These are phyloP conservation scores for Gorsachius goisagi DNA, from an alignment of 2,113 vertebrate genomes.

Conservation along the genomic window DNA sequence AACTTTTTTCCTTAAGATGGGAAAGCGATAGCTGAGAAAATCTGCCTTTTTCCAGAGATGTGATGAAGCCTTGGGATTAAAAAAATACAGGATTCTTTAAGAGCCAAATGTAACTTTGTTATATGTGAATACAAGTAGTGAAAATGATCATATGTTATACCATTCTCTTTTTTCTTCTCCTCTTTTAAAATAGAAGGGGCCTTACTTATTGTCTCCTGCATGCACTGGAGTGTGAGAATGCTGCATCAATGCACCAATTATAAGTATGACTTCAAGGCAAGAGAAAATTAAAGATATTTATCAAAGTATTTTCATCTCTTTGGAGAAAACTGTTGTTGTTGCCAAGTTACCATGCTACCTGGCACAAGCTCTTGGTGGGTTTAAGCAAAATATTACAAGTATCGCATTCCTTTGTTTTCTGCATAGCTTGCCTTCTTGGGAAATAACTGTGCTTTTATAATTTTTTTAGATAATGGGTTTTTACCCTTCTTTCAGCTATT, in stretches of 20 bases:
- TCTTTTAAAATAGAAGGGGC: neutral
- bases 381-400: neutral
- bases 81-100: neutral
- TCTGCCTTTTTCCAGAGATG: neutral
- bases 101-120: neutral
- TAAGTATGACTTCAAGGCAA: slow-evolving; percentile 15
- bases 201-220: neutral
- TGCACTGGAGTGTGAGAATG: neutral
- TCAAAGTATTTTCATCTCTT: slow-evolving; percentile 59
- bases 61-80: neutral
- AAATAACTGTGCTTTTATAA: neutral
- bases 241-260: neutral
- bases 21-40: neutral
- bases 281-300: slow-evolving; percentile 71
- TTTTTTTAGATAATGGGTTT: neutral
- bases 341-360: neutral
- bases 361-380: neutral
- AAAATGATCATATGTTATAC: neutral
- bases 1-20: neutral
- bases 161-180: neutral
- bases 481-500: neutral
- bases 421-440: neutral
- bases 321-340: slow-evolving; percentile 29
- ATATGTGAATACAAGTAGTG: neutral
- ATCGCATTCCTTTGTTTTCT: slow-evolving; percentile 9